Evolutionary conservation across 2,797 vertebrate species (phyloP), one percentile per base, ranked within the genome.

Genomic region (Siniperca undulata): DNA sequence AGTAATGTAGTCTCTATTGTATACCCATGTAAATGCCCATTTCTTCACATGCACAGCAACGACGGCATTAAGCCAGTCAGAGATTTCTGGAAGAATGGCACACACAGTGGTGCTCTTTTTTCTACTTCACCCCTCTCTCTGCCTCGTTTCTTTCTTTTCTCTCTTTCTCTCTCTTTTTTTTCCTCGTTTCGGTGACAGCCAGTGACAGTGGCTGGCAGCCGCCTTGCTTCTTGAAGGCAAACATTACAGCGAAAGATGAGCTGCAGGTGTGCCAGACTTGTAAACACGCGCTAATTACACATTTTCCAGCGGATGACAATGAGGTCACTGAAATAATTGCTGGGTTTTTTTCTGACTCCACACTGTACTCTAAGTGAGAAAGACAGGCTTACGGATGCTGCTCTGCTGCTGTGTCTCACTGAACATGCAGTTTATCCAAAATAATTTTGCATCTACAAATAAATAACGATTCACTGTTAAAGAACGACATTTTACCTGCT

Each of bases 1-100:
- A 96, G 97, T 97, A 98, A 98, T 97, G 97, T 96, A 92, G 96
- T 96, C 96, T 96, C 97, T 96, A 99, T 99, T 99, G 98, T 99
- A 96, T 92, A 93, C 89, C 94, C 94, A 95, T 97, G 97, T 97
- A 98, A 99, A 99, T 97, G 97, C 97, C 96, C 96, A 96, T 96
- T 97, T 97, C 97, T 98, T 97, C 97, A 93, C 96, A 96, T 95
- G 96, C 97, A 96, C 97, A 97, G 97, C 96, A 93, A 77, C 96
- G 94, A 82, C 96, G 96, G 97, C 97, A 97, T 97, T 98, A 97
- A 97, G 97, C 93, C 94, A 97, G 97, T 96, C 96, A 95, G 96
- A 97, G 97, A 96, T 97, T 97, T 97, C 90, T 87, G 95, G 97
- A 98, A 97, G 97, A 97, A 97, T 96, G 96, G 97, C 96, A 95